Percentiles rank a stretch among this genome's conserved stretches.
Evolutionary conservation across 2,888 invertebrate species (phyloP).

Genomic region (Epirrhoe tristata): DNA sequence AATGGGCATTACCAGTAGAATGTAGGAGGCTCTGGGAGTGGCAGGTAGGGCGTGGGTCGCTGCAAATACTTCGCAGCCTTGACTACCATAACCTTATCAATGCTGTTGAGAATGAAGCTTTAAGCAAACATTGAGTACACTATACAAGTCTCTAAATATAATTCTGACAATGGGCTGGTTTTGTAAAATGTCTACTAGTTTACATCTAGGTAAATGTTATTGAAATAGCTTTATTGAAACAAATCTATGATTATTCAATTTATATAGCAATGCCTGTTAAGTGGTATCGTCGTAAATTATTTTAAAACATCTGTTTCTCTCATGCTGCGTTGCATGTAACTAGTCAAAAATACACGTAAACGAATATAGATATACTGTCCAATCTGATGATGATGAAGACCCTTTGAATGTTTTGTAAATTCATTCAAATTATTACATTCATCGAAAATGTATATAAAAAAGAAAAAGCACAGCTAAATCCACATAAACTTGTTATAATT

Average conservation of each 20-base stretch:
- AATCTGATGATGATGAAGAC: too few species aligned
- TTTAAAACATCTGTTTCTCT: background rate
- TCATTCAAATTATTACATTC: too few species aligned
- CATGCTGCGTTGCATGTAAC: background rate
- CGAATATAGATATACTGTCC: background rate
- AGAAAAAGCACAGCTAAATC: too few species aligned
- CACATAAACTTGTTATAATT: too few species aligned
- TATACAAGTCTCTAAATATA: background rate
- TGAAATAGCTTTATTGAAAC: background rate
- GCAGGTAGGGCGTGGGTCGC: conserved; percentile 33
- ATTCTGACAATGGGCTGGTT: background rate
- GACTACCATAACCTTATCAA: conserved; percentile 32
- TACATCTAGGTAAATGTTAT: background rate
- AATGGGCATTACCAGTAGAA: conserved; percentile 29
- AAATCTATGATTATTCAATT: background rate
- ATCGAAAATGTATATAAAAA: too few species aligned
- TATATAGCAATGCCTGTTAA: background rate
- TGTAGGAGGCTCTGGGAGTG: conserved; percentile 30
- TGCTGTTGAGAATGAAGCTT: conserved; percentile 13
- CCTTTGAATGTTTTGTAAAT: too few species aligned
- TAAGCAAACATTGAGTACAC: conserved; percentile 10
- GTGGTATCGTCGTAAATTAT: too few species aligned
- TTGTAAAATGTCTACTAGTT: background rate
- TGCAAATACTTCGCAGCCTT: conserved; percentile 30
- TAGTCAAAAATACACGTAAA: background rate